Base-by-base conservation (phyloP, 2,113 vertebrate species). In the Podilymbus podiceps region DNA sequence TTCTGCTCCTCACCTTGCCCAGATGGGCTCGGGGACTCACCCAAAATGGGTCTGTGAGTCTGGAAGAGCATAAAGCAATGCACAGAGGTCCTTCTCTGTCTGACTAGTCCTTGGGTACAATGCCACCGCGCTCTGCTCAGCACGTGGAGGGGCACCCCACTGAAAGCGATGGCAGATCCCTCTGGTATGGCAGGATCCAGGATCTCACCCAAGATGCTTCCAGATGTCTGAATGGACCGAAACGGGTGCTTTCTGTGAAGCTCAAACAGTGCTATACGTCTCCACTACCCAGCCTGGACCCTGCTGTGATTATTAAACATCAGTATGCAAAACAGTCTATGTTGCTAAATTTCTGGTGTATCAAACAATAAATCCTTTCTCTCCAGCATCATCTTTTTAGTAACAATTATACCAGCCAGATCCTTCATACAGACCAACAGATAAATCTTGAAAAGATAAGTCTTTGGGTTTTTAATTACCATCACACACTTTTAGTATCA, bases 21-120 rank as follows among this genome's bases (percentile, higher is more conserved):
- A 24, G 3, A 2, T 4, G 11, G 40, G n/a, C 23, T 21, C 4
- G 1, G n/a, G 38, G 12, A 30, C 15, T 27, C 2, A 1, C 23
- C 42, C 4, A 1, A 17, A 56, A 15, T 0, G 3, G 44, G 8
- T 9, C 28, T 2, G 0, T 1, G 19, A 31, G 5, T 27, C 53
- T 49, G 60, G 12, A 78, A 8, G 7, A 38, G 35, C 23, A 14
- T 2, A 6, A 52, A 84, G 52, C 3, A 8, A 5, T 8, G 47
- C 11, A 10, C 4, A 55, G n/a, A 52, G 17, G 4, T 24, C 35
- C 24, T 46, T 6, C 44, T 60, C 18, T 7, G 42, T 4, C 55
- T 64, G 60, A 7, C 10, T 9, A 6, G 12, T 24, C 47, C 11
- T 5, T 1, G 1, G 3, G 1, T 24, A 0, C 5, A 27, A 56